Percentiles rank a stretch among this genome's conserved stretches.
Conservation (phyloP, 2,888 invertebrate genomes). For the Dicyrtomina minuta region DNA sequence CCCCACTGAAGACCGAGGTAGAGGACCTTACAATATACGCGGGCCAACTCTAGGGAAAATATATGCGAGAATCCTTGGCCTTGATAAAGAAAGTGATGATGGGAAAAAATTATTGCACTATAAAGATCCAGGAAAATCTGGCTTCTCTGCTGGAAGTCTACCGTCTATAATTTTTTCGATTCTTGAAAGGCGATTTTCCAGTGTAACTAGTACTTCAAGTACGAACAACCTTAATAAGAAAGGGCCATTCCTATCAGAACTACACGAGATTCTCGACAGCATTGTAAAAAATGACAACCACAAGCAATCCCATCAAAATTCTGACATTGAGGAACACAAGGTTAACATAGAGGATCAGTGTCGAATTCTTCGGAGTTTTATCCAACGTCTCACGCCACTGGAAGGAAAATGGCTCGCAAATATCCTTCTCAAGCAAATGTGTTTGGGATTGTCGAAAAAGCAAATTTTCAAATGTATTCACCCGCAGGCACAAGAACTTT, state of each 20-base stretch:
- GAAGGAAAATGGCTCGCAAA: slow-evolving; percentile 52
- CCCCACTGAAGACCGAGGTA: slow-evolving; percentile 39
- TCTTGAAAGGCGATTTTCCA: slow-evolving; percentile 26
- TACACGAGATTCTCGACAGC: slow-evolving; percentile 45
- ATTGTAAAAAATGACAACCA: slow-evolving; percentile 28
- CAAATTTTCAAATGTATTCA: slow-evolving; percentile 44
- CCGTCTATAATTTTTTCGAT: slow-evolving; percentile 34
- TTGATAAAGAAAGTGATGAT: slow-evolving; percentile 42
- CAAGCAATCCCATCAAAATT: not conserved
- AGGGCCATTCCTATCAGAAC: slow-evolving; percentile 28
- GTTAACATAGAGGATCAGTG: slow-evolving; percentile 39
- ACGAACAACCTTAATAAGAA: no score
- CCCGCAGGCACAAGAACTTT: slow-evolving; percentile 38
- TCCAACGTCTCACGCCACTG: slow-evolving; percentile 39
- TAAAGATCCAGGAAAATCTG: slow-evolving; percentile 39
- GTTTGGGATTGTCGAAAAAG: slow-evolving; percentile 35
- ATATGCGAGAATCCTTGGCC: slow-evolving; percentile 44
- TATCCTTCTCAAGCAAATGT: slow-evolving; percentile 44
- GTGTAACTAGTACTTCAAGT: no score
- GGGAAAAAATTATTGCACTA: slow-evolving; percentile 42
- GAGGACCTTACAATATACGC: slow-evolving; percentile 46
- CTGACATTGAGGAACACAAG: slow-evolving; percentile 10
- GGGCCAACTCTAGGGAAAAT: slow-evolving; percentile 40
- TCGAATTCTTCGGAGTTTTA: slow-evolving; percentile 36
- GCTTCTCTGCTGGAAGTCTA: slow-evolving; percentile 40